These are phyloP conservation scores for Prosopocoilus inquinatus DNA, from an alignment of 2,888 invertebrate genomes.

Conservation along the genomic window DNA sequence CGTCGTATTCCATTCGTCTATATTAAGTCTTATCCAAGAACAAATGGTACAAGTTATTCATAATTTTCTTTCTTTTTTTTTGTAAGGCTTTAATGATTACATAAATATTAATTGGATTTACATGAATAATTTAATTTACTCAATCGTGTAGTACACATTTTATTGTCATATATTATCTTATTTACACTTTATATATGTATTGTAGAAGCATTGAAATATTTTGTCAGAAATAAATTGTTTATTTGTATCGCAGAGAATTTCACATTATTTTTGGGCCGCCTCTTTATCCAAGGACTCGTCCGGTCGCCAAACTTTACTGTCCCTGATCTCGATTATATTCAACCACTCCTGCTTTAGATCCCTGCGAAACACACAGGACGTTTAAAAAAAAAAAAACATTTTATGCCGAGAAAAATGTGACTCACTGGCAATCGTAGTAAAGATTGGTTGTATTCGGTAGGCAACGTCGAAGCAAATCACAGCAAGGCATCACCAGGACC, in stretches of 20 bases:
- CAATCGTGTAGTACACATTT: not conserved
- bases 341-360: slow-evolving; percentile 58
- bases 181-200: not conserved
- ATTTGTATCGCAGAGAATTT: not conserved
- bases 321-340: slow-evolving; percentile 58
- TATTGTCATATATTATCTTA: not conserved
- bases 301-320: slow-evolving; percentile 57
- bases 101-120: too few species aligned
- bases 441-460: slow-evolving; percentile 57
- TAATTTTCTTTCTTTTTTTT: too few species aligned
- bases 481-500: slow-evolving; percentile 60
- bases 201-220: not conserved
- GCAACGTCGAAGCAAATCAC: slow-evolving; percentile 54
- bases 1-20: too few species aligned
- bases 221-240: slow-evolving; percentile 1
- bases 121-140: too few species aligned
- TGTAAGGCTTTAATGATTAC: too few species aligned
- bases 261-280: not conserved
- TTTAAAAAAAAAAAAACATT: slow-evolving; percentile 1
- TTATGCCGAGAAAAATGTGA: not conserved
- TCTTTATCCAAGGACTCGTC: slow-evolving; percentile 47
- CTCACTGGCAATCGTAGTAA: slow-evolving; percentile 54
- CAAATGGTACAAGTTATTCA: too few species aligned
- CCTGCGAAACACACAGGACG: slow-evolving; percentile 36
- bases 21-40: too few species aligned